Conservation (phyloP, 2,113 vertebrate species). For the Tragelaphus strepsiceros region DNA sequence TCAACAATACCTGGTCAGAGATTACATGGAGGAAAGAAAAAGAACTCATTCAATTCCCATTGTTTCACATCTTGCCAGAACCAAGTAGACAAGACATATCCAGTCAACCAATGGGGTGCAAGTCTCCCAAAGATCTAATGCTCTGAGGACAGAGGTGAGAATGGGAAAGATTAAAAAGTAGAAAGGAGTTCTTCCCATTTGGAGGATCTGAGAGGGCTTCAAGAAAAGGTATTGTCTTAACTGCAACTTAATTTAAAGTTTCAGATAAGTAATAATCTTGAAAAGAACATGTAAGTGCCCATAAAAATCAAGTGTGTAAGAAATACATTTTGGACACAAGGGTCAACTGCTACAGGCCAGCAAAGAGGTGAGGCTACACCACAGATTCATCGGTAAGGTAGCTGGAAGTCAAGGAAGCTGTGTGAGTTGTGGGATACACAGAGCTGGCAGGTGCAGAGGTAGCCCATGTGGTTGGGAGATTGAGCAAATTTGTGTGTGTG, state of each 20-base stretch:
- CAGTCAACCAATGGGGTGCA: accelerated
- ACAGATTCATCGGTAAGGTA: not conserved
- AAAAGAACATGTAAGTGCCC: not conserved
- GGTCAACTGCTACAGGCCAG: not conserved
- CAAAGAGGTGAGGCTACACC: accelerated
- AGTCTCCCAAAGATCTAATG: not conserved
- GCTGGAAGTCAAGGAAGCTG: not conserved
- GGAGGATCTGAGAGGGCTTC: not conserved
- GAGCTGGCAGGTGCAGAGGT: not conserved
- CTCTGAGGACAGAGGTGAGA: not conserved
- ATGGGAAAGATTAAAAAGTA: not conserved
- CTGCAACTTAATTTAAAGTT: not conserved
- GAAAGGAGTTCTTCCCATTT: not conserved
- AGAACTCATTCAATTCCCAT: not conserved
- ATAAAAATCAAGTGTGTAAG: not conserved
- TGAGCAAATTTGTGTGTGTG: not conserved
- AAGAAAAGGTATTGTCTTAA: not conserved
- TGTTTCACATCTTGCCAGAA: not conserved
- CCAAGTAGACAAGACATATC: not conserved
- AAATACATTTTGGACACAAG: not conserved
- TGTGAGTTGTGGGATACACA: not conserved
- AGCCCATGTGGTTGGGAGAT: not conserved
- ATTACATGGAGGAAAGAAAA: not conserved
- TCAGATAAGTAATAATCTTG: not conserved
- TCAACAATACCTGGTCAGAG: not conserved